phyloP scores from a whole-genome alignment of 2,113 vertebrate species.

The Phyllostomus hastatus region DNA sequence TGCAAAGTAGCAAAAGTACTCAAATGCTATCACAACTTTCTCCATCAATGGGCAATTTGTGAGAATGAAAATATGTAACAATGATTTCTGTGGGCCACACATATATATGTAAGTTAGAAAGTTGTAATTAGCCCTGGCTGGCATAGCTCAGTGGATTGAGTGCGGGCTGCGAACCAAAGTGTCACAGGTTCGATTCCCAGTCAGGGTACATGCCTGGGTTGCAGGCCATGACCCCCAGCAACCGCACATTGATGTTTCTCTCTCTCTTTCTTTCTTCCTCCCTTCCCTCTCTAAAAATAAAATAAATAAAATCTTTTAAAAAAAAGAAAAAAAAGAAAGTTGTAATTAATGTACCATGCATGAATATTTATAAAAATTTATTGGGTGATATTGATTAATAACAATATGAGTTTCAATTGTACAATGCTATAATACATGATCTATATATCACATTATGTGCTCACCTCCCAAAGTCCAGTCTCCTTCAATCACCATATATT shows the following conservation, averaged over 20 bases:
- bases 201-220: too few relatives aligned
- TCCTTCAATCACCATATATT: too few relatives aligned
- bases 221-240: too few relatives aligned
- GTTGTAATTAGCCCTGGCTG: too few relatives aligned
- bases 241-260: too few relatives aligned
- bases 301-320: too few relatives aligned
- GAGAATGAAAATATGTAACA: background rate
- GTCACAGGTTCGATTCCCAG: too few relatives aligned
- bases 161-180: too few relatives aligned
- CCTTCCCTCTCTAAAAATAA: too few relatives aligned
- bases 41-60: background rate
- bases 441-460: background rate
- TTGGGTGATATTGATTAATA: background rate
- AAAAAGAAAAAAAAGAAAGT: background rate
- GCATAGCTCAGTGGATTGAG: too few relatives aligned
- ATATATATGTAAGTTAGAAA: background rate
- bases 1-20: background rate
- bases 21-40: background rate
- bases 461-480: background rate
- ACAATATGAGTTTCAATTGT: background rate
- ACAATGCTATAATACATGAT: background rate
- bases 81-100: background rate
- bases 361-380: background rate
- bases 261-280: too few relatives aligned
- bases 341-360: background rate